A percentile compares a stretch with the other conserved stretches of the same genome.
Evolutionary conservation across 2,797 vertebrate genomes (phyloP).

Genomic region (Australoheros facetus): DNA sequence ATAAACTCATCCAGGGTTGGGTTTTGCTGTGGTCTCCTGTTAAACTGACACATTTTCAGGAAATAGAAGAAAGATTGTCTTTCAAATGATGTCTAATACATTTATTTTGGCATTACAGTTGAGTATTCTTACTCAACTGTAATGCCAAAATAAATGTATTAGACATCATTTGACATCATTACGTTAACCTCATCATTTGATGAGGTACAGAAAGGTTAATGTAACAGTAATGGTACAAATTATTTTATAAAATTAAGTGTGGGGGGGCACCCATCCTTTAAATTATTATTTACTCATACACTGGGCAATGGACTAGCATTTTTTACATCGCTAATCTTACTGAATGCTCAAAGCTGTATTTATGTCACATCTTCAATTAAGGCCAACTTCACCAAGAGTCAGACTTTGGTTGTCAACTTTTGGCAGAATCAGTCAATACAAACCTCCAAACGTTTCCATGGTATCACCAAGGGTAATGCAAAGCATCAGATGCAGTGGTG

Average conservation of each 20-base stretch:
- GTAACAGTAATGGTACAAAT: too few species aligned
- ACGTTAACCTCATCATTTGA: too few species aligned
- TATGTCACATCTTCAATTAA: background rate
- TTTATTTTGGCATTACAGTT: background rate
- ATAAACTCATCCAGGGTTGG: rapidly evolving
- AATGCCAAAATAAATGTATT: background rate
- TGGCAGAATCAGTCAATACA: too few species aligned
- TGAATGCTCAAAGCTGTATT: background rate
- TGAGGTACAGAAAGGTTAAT: background rate
- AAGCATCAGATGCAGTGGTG: too few species aligned
- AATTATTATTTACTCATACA: background rate
- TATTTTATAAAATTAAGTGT: background rate
- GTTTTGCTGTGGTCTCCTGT: background rate
- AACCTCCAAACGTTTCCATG: too few species aligned
- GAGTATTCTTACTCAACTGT: too few species aligned
- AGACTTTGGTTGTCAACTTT: background rate
- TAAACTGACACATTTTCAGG: background rate
- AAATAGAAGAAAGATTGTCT: background rate
- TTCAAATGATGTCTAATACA: background rate
- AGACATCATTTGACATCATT: background rate
- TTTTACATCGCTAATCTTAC: background rate
- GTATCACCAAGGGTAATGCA: too few species aligned
- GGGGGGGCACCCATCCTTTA: background rate
- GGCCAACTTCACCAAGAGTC: background rate
- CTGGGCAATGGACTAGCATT: background rate